Evolutionary conservation across 2,113 vertebrate genomes (phyloP).

Genomic region (Eupsittula cactorum): DNA sequence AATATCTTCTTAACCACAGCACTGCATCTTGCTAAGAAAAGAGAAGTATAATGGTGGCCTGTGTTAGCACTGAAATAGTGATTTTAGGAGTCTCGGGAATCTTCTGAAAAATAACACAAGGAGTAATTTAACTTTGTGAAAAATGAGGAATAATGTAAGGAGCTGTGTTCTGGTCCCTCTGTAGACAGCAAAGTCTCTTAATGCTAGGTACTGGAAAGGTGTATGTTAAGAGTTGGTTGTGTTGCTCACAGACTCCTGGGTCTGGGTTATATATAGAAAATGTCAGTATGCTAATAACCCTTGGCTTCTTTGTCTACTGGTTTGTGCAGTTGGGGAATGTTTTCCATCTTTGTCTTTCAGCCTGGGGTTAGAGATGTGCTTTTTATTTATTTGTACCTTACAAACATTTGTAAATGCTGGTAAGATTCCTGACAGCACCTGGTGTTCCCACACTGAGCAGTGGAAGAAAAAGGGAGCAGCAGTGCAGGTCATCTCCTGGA

Average conservation of each 20-base stretch:
- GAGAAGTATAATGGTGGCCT: not conserved
- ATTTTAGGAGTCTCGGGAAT: not conserved
- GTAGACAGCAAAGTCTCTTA: not conserved
- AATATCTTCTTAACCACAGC: not conserved
- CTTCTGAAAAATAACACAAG: not conserved
- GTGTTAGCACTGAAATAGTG: not conserved
- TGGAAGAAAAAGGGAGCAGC: rapidly evolving
- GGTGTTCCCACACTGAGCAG: not conserved
- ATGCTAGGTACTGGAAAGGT: rapidly evolving
- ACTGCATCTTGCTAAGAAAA: not conserved
- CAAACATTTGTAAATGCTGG: not conserved
- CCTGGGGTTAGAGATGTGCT: rapidly evolving
- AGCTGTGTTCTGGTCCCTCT: not conserved
- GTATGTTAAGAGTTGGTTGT: rapidly evolving
- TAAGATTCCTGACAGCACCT: rapidly evolving
- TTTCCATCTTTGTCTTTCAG: not conserved
- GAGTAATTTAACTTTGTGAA: not conserved
- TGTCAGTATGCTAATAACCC: not conserved
- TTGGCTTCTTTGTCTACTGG: not conserved
- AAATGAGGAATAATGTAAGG: rapidly evolving
- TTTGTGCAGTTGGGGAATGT: not conserved
- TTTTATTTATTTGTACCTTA: not conserved
- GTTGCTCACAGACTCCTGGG: no score
- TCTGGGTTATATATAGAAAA: not conserved
- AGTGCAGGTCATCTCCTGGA: rapidly evolving